Evolutionary conservation across 2,113 vertebrate species (phyloP).

Genomic region (Rhinichthys klamathensis): DNA sequence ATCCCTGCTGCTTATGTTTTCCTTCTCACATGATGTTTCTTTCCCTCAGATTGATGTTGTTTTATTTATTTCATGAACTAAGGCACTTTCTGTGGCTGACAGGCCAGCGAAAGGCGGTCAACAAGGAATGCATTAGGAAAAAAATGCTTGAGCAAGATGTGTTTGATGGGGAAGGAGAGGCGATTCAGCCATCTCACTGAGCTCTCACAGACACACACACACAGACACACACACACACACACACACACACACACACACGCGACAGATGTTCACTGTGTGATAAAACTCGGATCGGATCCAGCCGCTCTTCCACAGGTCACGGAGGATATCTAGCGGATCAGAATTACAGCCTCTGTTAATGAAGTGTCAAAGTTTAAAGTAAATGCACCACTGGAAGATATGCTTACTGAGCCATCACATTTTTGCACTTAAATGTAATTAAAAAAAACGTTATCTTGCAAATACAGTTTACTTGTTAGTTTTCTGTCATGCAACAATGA

Average conservation of each 20-base stretch:
- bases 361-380: background rate
- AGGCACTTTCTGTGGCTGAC: background rate
- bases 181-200: background rate
- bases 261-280: constrained; percentile 28
- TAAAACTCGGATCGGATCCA: constrained; percentile 25
- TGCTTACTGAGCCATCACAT: background rate
- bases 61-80: background rate
- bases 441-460: background rate
- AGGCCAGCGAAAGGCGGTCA: too few relatives aligned
- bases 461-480: background rate
- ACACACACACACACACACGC: background rate
- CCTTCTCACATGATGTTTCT: background rate
- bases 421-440: background rate
- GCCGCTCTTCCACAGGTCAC: background rate
- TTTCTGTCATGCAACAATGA: background rate
- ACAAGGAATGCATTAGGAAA: background rate
- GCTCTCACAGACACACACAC: background rate
- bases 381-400: background rate
- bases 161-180: background rate
- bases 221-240: too few relatives aligned
- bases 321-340: constrained; percentile 10
- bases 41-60: background rate
- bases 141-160: background rate
- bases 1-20: background rate
- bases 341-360: constrained; percentile 14